Percentiles rank a stretch among this genome's conserved stretches.
Evolutionary conservation across 2,888 invertebrate genomes (phyloP).

Genomic region (Bugula neritina): DNA sequence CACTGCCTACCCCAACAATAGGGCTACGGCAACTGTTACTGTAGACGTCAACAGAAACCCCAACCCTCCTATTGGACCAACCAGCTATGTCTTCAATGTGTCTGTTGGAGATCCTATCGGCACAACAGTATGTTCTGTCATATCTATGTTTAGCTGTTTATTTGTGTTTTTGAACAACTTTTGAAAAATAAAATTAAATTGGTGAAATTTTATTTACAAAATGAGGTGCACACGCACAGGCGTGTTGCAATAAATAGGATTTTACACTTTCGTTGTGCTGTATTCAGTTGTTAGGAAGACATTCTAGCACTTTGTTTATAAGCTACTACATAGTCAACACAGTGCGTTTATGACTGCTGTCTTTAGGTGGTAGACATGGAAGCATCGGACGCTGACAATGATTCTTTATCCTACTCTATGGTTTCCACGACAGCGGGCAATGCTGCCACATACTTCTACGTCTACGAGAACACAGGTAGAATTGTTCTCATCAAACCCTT

Average conservation of each 20-base stretch:
- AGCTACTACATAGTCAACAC: too few relatives aligned
- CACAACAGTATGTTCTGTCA: conserved; percentile 32
- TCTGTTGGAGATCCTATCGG: conserved; percentile 31
- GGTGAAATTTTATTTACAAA: too few relatives aligned
- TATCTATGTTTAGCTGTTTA: too few relatives aligned
- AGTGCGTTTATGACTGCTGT: too few relatives aligned
- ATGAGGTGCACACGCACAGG: too few relatives aligned
- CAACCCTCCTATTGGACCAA: conserved; percentile 28
- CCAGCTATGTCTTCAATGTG: conserved; percentile 29
- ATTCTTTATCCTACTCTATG: conserved; percentile 26
- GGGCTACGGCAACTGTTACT: conserved; percentile 35
- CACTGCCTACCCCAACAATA: conserved; percentile 36
- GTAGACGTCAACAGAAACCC: conserved; percentile 41
- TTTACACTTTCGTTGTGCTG: too few relatives aligned
- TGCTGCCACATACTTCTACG: conserved; percentile 1
- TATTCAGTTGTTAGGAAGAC: too few relatives aligned
- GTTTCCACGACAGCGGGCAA: conserved; percentile 2
- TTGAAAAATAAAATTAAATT: too few relatives aligned
- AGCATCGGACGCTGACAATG: conserved; percentile 22
- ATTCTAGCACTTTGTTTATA: too few relatives aligned
- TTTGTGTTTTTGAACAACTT: too few relatives aligned
- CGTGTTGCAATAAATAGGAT: too few relatives aligned
- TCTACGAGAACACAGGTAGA: conserved; percentile 11
- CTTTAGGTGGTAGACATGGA: conserved; percentile 24
- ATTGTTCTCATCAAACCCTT: neutral